phyloP scores from a whole-genome alignment of 2,797 vertebrate genomes.

The Ctenopoma kingsleyae region DNA sequence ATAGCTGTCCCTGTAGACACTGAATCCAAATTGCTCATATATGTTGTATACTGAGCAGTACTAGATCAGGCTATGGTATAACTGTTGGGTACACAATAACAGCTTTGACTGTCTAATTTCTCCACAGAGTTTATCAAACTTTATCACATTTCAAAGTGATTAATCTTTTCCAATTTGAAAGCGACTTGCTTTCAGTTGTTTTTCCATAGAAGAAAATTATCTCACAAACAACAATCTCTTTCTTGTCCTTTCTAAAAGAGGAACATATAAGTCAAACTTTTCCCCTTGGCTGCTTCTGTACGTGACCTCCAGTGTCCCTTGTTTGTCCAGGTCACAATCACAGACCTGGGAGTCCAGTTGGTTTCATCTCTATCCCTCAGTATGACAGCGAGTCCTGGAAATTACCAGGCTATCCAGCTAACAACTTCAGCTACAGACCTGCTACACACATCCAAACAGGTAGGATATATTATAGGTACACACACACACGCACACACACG shows the following conservation, averaged over 20 bases:
- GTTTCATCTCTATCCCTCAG: slow-evolving; percentile 90
- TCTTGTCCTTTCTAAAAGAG: not conserved
- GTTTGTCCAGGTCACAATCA: slow-evolving; percentile 88
- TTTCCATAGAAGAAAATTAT: not conserved
- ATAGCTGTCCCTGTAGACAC: not conserved
- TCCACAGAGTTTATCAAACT: not conserved
- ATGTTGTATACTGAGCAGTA: not conserved
- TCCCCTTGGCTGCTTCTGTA: not conserved
- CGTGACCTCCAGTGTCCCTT: not conserved
- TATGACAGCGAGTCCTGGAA: slow-evolving; percentile 86
- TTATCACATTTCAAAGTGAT: not conserved
- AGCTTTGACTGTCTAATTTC: not conserved
- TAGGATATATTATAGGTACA: slow-evolving; percentile 51
- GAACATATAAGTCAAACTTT: not conserved
- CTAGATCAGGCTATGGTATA: not conserved
- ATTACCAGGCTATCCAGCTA: slow-evolving; percentile 88
- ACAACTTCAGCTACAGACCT: slow-evolving; percentile 89
- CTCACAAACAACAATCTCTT: not conserved
- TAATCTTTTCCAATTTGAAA: not conserved
- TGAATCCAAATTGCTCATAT: not conserved
- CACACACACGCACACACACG: not conserved
- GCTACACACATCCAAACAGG: slow-evolving; percentile 91
- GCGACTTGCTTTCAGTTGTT: not conserved
- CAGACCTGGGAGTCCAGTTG: slow-evolving; percentile 92
- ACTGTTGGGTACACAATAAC: not conserved